Evolutionary conservation across 2,888 invertebrate genomes (phyloP).

Genomic region (Boloria selene): DNA sequence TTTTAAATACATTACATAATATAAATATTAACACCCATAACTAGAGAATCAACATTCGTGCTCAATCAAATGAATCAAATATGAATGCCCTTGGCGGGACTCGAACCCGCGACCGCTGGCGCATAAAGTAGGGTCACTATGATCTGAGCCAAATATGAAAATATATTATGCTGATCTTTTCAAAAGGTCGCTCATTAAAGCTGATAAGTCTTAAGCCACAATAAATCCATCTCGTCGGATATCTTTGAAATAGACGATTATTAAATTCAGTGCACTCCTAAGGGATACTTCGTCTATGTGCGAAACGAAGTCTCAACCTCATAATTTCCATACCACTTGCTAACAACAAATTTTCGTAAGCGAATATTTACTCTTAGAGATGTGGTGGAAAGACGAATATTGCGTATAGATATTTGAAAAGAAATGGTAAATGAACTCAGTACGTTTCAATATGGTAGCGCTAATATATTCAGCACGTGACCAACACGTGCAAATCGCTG

Average conservation of each 20-base stretch:
- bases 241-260: constrained; percentile 34
- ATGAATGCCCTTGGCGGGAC: too few relatives aligned
- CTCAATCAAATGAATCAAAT: too few relatives aligned
- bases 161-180: constrained; percentile 6
- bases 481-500: constrained; percentile 41
- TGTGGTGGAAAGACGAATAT: constrained; percentile 1
- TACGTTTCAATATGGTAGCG: constrained; percentile 31
- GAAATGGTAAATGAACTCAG: background rate
- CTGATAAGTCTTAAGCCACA: constrained; percentile 15
- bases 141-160: too few relatives aligned
- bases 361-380: constrained; percentile 26
- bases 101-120: too few relatives aligned
- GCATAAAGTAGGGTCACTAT: too few relatives aligned
- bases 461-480: constrained; percentile 45
- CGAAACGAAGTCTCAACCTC: constrained; percentile 37
- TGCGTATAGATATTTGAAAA: background rate
- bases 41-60: too few relatives aligned
- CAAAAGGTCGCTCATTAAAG: background rate
- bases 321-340: constrained; percentile 32
- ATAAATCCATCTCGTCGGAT: constrained; percentile 21
- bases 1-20: too few relatives aligned
- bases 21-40: too few relatives aligned
- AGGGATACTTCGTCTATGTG: constrained; percentile 36
- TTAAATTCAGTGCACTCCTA: constrained; percentile 37
- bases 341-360: constrained; percentile 6